Evolutionary conservation across 2,888 invertebrate genomes (phyloP).

Genomic region (Mesochorus sp.): DNA sequence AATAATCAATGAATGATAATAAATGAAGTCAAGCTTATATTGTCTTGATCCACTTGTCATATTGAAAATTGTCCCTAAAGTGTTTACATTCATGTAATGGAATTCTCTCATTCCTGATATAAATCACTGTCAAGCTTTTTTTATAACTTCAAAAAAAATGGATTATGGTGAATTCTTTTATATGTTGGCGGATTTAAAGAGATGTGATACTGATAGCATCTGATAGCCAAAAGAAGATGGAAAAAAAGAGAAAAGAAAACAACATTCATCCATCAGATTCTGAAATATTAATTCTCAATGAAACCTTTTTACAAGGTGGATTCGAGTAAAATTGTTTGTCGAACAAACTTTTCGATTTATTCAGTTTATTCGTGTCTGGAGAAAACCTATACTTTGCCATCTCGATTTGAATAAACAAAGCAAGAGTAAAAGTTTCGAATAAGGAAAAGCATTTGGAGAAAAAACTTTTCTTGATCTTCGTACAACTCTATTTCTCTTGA

Average conservation of each 20-base stretch:
- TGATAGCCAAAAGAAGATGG: too few species aligned
- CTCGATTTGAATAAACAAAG: slow-evolving; percentile 54
- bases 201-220: too few species aligned
- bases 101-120: too few species aligned
- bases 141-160: too few species aligned
- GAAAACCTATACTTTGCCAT: neutral
- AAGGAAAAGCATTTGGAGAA: neutral
- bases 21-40: too few species aligned
- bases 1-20: neutral
- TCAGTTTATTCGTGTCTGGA: neutral
- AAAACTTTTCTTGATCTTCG: slow-evolving; percentile 50
- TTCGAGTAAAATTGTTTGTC: slow-evolving; percentile 21
- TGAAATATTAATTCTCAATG: neutral
- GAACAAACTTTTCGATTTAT: slow-evolving; percentile 27
- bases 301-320: neutral
- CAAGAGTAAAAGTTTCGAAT: slow-evolving; percentile 12
- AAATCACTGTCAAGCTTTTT: too few species aligned
- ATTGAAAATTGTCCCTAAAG: too few species aligned
- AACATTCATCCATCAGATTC: neutral
- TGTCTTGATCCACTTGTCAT: too few species aligned
- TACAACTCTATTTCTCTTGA: slow-evolving; percentile 27
- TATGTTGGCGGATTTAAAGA: too few species aligned
- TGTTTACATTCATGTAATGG: too few species aligned
- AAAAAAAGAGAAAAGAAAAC: too few species aligned
- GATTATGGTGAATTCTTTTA: too few species aligned